These are phyloP conservation scores for Eilema depressum DNA, from an alignment of 2,888 invertebrate species.

Conservation along the genomic window DNA sequence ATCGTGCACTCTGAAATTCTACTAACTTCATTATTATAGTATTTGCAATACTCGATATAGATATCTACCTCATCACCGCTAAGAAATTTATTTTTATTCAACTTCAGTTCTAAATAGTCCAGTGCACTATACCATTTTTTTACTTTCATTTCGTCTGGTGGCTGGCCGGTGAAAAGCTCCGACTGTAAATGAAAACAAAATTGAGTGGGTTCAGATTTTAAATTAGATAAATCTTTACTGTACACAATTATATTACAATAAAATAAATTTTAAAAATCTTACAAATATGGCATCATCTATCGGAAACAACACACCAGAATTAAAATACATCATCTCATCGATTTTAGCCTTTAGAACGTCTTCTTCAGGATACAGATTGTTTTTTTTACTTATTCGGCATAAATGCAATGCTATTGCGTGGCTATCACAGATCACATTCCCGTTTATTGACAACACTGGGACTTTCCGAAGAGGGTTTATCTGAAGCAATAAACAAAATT, in stretches of 20 bases:
- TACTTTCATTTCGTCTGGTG: conserved; percentile 49
- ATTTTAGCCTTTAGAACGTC: conserved; percentile 64
- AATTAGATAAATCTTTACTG: no score
- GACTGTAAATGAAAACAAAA: conserved; percentile 64
- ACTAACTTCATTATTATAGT: background rate
- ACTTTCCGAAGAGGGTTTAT: conserved; percentile 89
- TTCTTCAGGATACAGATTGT: conserved; percentile 82
- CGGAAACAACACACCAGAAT: conserved; percentile 85
- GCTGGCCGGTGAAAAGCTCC: conserved; percentile 67
- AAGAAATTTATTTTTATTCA: conserved; percentile 64
- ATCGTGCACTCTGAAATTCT: background rate
- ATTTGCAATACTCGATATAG: background rate
- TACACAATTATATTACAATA: no score
- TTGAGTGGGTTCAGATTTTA: no score
- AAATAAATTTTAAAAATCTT: conserved; percentile 66
- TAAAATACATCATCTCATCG: conserved; percentile 84
- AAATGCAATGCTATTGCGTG: conserved; percentile 89
- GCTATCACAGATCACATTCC: conserved; percentile 88
- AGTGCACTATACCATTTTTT: conserved; percentile 65
- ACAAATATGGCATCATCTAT: conserved; percentile 84
- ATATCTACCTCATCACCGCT: conserved; percentile 69
- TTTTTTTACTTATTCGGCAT: conserved; percentile 81
- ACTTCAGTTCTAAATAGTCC: conserved; percentile 66
- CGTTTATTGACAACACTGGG: conserved; percentile 86
- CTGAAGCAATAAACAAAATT: conserved; percentile 67